phyloP scores from a whole-genome alignment of 30 jellyfish, hydroid and myxozoan genomes.

The Aurelia aurita region DNA sequence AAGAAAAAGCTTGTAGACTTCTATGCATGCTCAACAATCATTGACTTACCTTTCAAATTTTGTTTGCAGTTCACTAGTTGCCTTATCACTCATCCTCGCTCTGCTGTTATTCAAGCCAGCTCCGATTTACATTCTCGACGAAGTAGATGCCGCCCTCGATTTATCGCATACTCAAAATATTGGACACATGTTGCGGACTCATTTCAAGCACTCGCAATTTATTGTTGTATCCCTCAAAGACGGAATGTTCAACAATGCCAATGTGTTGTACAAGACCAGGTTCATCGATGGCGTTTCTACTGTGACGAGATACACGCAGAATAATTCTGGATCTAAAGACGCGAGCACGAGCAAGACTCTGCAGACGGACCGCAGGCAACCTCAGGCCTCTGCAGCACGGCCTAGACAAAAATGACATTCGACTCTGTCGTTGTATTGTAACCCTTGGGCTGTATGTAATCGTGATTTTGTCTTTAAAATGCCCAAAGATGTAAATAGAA shows the following conservation, averaged over 20 bases:
- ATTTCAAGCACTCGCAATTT: slow-evolving; percentile 97
- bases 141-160: slow-evolving; percentile 99
- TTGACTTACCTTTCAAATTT: not conserved
- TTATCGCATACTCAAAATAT: slow-evolving; percentile 98
- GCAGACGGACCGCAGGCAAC: slow-evolving; percentile 42
- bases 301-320: slow-evolving; percentile 89
- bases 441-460: too few species aligned
- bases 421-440: too few species aligned
- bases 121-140: slow-evolving; percentile 98
- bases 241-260: slow-evolving; percentile 99
- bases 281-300: slow-evolving; percentile 98
- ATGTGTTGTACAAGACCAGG: slow-evolving; percentile 95
- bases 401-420: too few species aligned
- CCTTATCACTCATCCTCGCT: slow-evolving; percentile 95
- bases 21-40: too few species aligned
- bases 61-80: slow-evolving; percentile 90
- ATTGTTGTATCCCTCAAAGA: slow-evolving; percentile 98
- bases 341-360: slow-evolving; percentile 7
- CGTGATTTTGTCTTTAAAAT: too few species aligned
- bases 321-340: slow-evolving; percentile 45
- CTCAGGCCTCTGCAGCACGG: slow-evolving; percentile 23
- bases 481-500: too few species aligned
- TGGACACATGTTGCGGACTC: slow-evolving; percentile 97
- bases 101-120: slow-evolving; percentile 98
- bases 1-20: too few species aligned